phyloP scores from a whole-genome alignment of 2,113 vertebrate genomes.

The Bubo blakistoni region DNA sequence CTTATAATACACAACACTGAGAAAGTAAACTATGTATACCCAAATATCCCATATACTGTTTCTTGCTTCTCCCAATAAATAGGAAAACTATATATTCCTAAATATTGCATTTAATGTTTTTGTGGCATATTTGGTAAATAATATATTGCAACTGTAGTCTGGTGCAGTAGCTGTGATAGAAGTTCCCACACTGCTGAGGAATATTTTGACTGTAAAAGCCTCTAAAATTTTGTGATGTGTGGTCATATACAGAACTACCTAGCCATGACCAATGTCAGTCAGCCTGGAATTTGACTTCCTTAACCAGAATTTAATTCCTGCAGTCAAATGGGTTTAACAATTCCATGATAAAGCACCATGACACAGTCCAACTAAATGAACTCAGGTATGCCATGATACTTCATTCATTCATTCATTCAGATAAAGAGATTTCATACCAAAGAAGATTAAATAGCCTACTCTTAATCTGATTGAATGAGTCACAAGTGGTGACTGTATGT shows the following conservation, averaged over 20 bases:
- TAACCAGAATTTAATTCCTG: neutral
- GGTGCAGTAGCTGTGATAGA: neutral
- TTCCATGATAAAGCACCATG: neutral
- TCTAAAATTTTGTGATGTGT: neutral
- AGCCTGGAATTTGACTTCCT: neutral
- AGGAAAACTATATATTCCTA: neutral
- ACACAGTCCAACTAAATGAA: neutral
- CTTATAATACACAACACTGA: neutral
- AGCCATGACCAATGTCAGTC: neutral
- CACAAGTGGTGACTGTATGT: neutral
- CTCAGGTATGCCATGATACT: neutral
- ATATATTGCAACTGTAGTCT: neutral
- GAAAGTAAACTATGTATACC: neutral
- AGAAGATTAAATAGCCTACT: neutral
- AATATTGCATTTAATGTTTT: neutral
- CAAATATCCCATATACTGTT: neutral
- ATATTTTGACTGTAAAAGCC: neutral
- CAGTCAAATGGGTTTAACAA: neutral
- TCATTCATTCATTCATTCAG: neutral
- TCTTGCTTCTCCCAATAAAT: neutral
- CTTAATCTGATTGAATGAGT: neutral
- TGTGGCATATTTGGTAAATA: neutral
- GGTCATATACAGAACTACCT: neutral
- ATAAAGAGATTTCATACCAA: neutral
- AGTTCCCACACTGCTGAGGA: neutral